A percentile compares a stretch with the other conserved stretches of the same genome.
These are phyloP conservation scores for Pseudomyrmex concolor DNA, from an alignment of 1,140 invertebrate genomes.

Conservation along the genomic window DNA sequence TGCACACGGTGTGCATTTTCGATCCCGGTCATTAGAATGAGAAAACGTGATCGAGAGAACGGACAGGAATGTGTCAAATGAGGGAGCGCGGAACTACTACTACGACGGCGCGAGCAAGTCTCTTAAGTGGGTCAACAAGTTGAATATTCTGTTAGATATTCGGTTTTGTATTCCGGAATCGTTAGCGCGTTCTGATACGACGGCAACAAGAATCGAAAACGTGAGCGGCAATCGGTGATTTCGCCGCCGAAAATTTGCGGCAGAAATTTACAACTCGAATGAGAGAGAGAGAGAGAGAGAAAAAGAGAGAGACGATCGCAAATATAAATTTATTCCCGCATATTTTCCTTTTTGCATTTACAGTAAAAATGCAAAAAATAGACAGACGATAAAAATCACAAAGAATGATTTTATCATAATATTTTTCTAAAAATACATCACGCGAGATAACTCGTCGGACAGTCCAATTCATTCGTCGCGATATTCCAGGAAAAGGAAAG, in stretches of 20 bases:
- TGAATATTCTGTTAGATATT: constrained; percentile 8
- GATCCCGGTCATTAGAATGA: constrained; percentile 7
- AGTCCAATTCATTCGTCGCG: constrained; percentile 35
- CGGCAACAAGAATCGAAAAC: constrained; percentile 27
- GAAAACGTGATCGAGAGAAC: constrained; percentile 11
- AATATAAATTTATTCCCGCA: too few species aligned
- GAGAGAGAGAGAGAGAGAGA: too few species aligned
- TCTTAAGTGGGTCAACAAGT: constrained; percentile 61
- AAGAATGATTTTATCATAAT: too few species aligned
- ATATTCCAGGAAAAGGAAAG: neutral
- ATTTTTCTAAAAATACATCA: too few species aligned
- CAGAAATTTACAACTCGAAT: neutral
- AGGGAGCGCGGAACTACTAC: neutral
- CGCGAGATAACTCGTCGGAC: neutral
- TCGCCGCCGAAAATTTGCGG: neutral
- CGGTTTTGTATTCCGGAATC: constrained; percentile 30
- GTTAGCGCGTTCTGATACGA: constrained; percentile 25
- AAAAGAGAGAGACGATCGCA: too few species aligned
- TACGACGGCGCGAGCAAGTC: neutral
- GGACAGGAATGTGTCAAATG: constrained; percentile 1
- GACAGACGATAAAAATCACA: too few species aligned
- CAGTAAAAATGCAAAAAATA: too few species aligned
- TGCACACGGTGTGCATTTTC: neutral
- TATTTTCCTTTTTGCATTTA: too few species aligned
- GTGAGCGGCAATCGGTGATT: constrained; percentile 31